phyloP scores from a whole-genome alignment of 2,888 invertebrate species.

The Germaria angustata region DNA sequence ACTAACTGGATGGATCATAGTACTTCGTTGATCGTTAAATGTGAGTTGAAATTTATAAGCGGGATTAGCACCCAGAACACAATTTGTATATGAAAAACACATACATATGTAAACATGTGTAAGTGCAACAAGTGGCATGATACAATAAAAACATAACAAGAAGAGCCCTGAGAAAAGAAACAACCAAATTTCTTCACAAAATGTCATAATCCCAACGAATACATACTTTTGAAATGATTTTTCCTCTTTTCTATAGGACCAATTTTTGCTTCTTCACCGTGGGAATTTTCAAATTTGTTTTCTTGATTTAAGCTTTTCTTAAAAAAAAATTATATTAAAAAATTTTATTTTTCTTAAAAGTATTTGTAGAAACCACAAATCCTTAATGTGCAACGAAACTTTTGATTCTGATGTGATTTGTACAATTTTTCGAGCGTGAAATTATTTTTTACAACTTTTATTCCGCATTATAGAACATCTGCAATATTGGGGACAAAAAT shows the following conservation, averaged over 20 bases:
- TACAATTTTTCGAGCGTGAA: conserved; percentile 43
- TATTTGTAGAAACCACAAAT: conserved; percentile 38
- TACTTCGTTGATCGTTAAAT: conserved; percentile 6
- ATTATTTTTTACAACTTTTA: conserved; percentile 42
- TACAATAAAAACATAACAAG: neutral
- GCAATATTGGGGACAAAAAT: conserved; percentile 23
- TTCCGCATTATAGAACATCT: conserved; percentile 32
- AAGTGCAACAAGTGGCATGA: conserved; percentile 30
- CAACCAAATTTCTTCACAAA: conserved; percentile 14
- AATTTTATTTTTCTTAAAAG: conserved; percentile 21
- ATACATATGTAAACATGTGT: neutral
- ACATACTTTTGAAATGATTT: conserved; percentile 31
- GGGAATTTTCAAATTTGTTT: conserved; percentile 36
- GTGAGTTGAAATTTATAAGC: conserved; percentile 57
- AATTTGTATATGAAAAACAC: conserved; percentile 26
- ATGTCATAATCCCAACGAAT: conserved; percentile 55
- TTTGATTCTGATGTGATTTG: conserved; percentile 28
- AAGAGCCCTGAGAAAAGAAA: conserved; percentile 14
- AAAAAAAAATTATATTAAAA: too few relatives aligned
- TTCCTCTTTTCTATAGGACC: neutral
- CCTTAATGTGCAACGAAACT: neutral
- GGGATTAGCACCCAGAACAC: conserved; percentile 53
- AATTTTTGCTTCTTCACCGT: conserved; percentile 7
- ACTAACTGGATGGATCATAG: conserved; percentile 3
- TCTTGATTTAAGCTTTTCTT: neutral